A percentile compares a stretch with the other conserved stretches of the same genome.
Conservation (phyloP, 2,113 vertebrate genomes). For the Porphyrio hochstetteri region DNA sequence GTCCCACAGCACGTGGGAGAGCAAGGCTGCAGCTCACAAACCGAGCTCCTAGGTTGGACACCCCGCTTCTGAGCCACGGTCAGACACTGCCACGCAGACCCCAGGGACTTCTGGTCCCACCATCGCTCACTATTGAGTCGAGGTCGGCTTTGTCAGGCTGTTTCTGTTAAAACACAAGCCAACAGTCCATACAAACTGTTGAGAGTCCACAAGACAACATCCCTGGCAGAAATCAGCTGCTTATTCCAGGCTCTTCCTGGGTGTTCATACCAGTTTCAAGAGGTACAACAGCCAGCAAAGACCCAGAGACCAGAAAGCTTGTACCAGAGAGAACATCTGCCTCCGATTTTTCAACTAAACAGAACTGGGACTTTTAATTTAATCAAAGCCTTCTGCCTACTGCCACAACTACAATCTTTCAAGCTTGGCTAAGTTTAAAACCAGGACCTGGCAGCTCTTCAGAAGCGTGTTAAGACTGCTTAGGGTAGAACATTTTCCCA, state of each 20-base stretch:
- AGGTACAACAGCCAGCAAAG: background rate
- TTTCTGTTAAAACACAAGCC: background rate
- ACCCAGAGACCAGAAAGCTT: background rate
- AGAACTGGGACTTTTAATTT: slow-evolving; percentile 33
- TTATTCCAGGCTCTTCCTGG: background rate
- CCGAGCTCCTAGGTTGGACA: background rate
- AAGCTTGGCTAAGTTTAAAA: slow-evolving; percentile 28
- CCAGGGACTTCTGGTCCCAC: background rate
- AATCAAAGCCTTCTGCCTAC: slow-evolving; percentile 32
- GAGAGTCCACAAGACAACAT: background rate
- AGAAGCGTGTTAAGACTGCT: background rate
- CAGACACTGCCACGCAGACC: background rate
- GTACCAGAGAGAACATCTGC: background rate
- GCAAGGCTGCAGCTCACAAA: background rate
- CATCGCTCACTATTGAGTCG: background rate
- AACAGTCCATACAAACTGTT: background rate
- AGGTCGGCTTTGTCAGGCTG: background rate
- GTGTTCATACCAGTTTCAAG: background rate
- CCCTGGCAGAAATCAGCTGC: background rate
- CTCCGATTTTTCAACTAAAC: background rate
- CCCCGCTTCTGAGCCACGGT: background rate
- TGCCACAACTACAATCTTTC: slow-evolving; percentile 23
- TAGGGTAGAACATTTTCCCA: background rate
- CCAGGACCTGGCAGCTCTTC: slow-evolving; percentile 26
- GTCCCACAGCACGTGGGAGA: background rate